Evolutionary conservation across 2,888 invertebrate species (phyloP).

Genomic region (Leptopilina drosophilae): DNA sequence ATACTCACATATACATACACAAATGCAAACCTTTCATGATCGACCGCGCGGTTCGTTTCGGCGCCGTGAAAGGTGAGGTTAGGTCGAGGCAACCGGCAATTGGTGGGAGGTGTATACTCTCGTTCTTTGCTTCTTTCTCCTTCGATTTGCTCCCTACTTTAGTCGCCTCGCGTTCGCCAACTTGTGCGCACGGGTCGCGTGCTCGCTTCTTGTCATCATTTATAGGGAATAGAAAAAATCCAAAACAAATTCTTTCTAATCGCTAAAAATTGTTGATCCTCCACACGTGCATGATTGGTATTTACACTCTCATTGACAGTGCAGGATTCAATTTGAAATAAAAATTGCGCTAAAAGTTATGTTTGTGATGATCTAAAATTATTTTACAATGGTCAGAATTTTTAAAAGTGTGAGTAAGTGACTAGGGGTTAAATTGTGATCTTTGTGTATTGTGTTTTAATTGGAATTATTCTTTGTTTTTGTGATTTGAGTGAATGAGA

Average conservation of each 20-base stretch:
- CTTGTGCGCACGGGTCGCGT: constrained; percentile 52
- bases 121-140: constrained; percentile 43
- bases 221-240: too few species aligned
- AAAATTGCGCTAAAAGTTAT: too few species aligned
- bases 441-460: too few species aligned
- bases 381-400: too few species aligned
- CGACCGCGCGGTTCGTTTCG: constrained; percentile 60
- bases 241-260: too few species aligned
- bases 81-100: constrained; percentile 46
- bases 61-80: constrained; percentile 50
- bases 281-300: not conserved
- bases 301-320: not conserved
- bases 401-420: too few species aligned
- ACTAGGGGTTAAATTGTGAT: too few species aligned
- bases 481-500: not conserved
- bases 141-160: constrained; percentile 56
- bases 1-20: too few species aligned
- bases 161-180: constrained; percentile 68
- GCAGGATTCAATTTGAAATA: not conserved
- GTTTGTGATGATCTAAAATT: too few species aligned
- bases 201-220: not conserved
- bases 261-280: not conserved
- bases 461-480: too few species aligned
- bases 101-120: constrained; percentile 13
- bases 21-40: constrained; percentile 57